A percentile compares a stretch with the other conserved stretches of the same genome.
These are phyloP conservation scores for Anthrax anthrax DNA, from an alignment of 2,888 invertebrate species.

Conservation along the genomic window DNA sequence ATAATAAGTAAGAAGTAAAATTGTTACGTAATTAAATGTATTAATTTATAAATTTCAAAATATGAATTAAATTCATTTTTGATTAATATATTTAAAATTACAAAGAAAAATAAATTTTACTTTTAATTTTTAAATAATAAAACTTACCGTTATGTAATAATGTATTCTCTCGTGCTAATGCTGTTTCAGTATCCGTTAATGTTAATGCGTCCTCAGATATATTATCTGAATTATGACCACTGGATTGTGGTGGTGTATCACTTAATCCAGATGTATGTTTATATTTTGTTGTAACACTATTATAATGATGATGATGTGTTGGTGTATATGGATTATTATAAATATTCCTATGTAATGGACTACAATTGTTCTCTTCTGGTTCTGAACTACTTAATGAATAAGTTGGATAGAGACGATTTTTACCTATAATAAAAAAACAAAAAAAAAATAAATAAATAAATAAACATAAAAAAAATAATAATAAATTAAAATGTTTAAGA, in stretches of 20 bases:
- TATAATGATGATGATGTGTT: constrained; percentile 24
- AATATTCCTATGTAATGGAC: constrained; percentile 43
- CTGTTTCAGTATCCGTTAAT: constrained; percentile 69
- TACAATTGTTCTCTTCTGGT: constrained; percentile 45
- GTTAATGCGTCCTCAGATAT: constrained; percentile 66
- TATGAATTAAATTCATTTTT: too few relatives aligned
- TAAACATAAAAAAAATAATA: too few relatives aligned
- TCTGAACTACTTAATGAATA: constrained; percentile 66
- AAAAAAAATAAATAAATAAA: neutral
- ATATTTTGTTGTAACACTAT: constrained; percentile 21
- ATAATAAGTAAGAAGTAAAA: too few relatives aligned
- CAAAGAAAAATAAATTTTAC: too few relatives aligned
- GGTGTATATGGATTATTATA: constrained; percentile 37
- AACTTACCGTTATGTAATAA: constrained; percentile 69
- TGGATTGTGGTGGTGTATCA: constrained; percentile 52
- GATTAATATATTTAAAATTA: too few relatives aligned
- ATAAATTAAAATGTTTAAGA: too few relatives aligned
- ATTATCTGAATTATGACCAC: constrained; percentile 44
- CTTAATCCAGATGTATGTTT: constrained; percentile 47
- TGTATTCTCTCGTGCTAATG: constrained; percentile 65
- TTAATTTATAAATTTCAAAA: too few relatives aligned
- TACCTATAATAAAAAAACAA: constrained; percentile 34
- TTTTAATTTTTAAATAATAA: too few relatives aligned
- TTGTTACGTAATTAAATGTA: too few relatives aligned
- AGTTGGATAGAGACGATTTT: constrained; percentile 68